Evolutionary conservation across 2,797 vertebrate genomes (phyloP).

Genomic region (Smutsia gigantea): DNA sequence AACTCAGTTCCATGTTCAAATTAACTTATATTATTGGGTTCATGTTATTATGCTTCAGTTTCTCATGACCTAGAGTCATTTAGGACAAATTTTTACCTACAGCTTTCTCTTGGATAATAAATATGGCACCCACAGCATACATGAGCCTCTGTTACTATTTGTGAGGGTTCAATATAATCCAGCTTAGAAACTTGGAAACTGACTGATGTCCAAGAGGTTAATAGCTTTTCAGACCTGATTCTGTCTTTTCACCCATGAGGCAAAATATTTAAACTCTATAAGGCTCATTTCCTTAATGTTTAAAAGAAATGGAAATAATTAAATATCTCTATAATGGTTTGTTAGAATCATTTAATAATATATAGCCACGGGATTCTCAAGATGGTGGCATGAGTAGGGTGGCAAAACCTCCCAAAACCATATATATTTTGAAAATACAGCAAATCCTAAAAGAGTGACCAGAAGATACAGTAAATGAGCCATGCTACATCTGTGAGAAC

Average conservation of each 20-base stretch:
- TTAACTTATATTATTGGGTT: not conserved
- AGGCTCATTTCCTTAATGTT: not conserved
- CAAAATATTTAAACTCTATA: not conserved
- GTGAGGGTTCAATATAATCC: not conserved
- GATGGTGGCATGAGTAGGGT: too few relatives aligned
- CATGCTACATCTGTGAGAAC: too few relatives aligned
- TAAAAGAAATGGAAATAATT: not conserved
- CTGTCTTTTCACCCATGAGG: not conserved
- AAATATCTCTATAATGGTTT: not conserved
- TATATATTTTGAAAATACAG: too few relatives aligned
- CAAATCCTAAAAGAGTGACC: too few relatives aligned
- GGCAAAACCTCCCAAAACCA: too few relatives aligned
- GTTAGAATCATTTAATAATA: not conserved
- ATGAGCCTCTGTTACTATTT: not conserved
- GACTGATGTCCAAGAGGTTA: not conserved
- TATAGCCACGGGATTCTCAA: too few relatives aligned
- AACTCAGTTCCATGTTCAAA: not conserved
- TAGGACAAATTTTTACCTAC: not conserved
- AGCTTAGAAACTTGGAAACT: not conserved
- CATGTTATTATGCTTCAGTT: not conserved
- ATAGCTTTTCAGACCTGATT: not conserved
- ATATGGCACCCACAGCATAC: not conserved
- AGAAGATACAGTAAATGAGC: too few relatives aligned
- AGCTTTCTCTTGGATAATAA: not conserved
- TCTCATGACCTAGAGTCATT: not conserved